Evolutionary conservation across 2,888 invertebrate genomes (phyloP).

Genomic region (Apamea crenata): DNA sequence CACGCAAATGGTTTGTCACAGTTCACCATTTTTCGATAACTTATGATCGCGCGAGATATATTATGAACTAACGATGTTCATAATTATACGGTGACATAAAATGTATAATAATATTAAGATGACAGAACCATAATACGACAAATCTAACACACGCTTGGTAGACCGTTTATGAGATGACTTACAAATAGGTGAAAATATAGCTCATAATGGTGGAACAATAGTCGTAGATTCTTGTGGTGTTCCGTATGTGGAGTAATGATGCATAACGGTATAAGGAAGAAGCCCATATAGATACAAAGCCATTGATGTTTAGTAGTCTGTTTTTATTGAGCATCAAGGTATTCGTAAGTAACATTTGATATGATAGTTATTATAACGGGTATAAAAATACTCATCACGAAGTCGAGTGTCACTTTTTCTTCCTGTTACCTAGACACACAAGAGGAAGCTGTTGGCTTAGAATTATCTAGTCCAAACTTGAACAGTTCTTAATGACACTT

Average conservation of each 20-base stretch:
- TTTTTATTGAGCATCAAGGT: background rate
- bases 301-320: slow-evolving; percentile 4
- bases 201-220: slow-evolving; percentile 18
- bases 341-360: background rate
- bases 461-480: background rate
- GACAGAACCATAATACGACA: slow-evolving; percentile 4
- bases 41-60: background rate
- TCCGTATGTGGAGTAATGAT: slow-evolving; percentile 13
- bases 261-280: background rate
- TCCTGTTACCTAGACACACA: background rate
- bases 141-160: background rate
- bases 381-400: background rate
- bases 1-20: background rate
- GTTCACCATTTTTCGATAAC: background rate
- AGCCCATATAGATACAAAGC: background rate
- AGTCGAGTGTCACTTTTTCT: background rate
- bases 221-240: slow-evolving; percentile 1
- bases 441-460: background rate
- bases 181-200: slow-evolving; percentile 40
- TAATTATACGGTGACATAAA: background rate
- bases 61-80: background rate
- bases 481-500: background rate
- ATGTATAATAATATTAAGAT: background rate
- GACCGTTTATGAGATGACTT: slow-evolving; percentile 33
- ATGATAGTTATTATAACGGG: background rate